Percentiles rank a stretch among this genome's conserved stretches.
These are phyloP conservation scores for Xestia sexstrigata DNA, from an alignment of 2,888 invertebrate species.

Conservation along the genomic window DNA sequence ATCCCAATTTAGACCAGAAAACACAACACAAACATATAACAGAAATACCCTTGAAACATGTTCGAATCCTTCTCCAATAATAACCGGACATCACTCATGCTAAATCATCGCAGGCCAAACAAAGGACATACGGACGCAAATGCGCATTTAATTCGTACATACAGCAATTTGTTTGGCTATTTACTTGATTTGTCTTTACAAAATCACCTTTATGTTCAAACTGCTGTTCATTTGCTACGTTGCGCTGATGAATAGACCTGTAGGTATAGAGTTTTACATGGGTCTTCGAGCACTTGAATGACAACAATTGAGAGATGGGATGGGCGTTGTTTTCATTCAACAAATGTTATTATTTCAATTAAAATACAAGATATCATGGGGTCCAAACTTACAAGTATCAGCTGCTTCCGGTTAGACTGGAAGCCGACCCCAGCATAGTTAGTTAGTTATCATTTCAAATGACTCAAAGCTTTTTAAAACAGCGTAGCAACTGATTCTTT, in stretches of 20 bases:
- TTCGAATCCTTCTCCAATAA: constrained; percentile 1
- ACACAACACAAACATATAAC: constrained; percentile 8
- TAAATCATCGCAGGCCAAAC: not conserved
- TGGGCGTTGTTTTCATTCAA: not conserved
- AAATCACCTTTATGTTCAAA: constrained; percentile 7
- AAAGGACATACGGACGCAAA: constrained; percentile 4
- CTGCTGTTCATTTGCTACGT: not conserved
- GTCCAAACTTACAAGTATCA: not conserved
- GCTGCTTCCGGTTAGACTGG: no score
- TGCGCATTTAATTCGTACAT: constrained; percentile 6
- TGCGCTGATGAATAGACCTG: not conserved
- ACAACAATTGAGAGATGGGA: not conserved
- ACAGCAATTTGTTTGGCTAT: not conserved
- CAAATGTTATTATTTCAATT: not conserved
- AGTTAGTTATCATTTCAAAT: not conserved
- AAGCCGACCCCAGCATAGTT: not conserved
- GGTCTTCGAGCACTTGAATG: not conserved
- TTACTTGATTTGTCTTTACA: constrained; percentile 12
- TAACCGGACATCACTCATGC: not conserved
- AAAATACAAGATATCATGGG: not conserved
- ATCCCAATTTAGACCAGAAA: constrained; percentile 24
- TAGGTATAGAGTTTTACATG: no score
- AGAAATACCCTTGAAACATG: constrained; percentile 29
- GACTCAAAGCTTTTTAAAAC: constrained; percentile 6
- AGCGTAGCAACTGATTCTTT: constrained; percentile 23